These are phyloP conservation scores for Shinisaurus crocodilurus DNA, from an alignment of 2,113 vertebrate species.

Conservation along the genomic window DNA sequence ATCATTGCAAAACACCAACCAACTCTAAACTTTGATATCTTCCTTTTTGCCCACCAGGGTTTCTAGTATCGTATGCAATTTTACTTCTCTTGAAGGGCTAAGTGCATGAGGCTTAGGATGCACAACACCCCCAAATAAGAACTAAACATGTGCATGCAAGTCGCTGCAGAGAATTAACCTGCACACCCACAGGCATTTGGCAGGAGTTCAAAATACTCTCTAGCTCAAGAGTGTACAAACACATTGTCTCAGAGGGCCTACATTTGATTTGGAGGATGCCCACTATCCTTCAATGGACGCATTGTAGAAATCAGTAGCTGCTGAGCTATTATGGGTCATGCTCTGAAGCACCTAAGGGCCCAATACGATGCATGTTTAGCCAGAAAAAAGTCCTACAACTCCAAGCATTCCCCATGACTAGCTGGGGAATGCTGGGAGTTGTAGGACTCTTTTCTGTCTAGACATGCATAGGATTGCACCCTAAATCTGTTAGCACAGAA, in stretches of 20 bases:
- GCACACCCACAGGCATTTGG: neutral
- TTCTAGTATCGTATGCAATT: neutral
- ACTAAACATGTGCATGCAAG: neutral
- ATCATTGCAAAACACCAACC: neutral
- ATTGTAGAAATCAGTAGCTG: neutral
- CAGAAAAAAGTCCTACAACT: too few relatives aligned
- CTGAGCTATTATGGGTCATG: neutral
- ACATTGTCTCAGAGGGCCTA: neutral
- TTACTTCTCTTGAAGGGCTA: too few relatives aligned
- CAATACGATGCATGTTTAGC: too few relatives aligned
- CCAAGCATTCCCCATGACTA: too few relatives aligned
- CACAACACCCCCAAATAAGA: neutral
- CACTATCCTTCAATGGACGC: neutral
- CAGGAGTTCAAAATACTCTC: rapidly evolving
- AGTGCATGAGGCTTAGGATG: neutral
- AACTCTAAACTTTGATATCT: neutral
- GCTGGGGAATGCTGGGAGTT: too few relatives aligned
- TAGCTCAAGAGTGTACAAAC: neutral
- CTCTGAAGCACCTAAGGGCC: neutral
- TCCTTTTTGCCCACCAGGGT: neutral
- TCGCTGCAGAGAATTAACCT: neutral
- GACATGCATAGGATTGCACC: too few relatives aligned
- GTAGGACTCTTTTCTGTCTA: neutral
- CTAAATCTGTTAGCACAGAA: constrained; percentile 30
- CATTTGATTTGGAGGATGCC: neutral